These are phyloP conservation scores for Bugulina stolonifera DNA, from an alignment of 2,888 invertebrate genomes.

Conservation along the genomic window DNA sequence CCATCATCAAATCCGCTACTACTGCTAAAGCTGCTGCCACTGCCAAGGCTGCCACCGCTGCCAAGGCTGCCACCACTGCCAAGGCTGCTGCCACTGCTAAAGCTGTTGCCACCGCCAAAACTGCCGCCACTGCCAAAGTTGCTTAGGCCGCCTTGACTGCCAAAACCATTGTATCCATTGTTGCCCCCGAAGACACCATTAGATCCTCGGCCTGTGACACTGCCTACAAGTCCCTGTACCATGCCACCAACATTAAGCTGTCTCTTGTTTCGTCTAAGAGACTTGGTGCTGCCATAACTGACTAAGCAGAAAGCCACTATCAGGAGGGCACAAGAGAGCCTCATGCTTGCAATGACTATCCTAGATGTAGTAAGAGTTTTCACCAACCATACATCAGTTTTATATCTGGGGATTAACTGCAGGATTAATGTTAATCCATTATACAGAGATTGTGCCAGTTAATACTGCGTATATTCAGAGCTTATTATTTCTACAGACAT, in stretches of 20 bases:
- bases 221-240: too few relatives aligned
- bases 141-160: too few relatives aligned
- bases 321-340: background rate
- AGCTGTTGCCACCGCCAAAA: background rate
- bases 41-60: too few relatives aligned
- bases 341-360: background rate
- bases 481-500: background rate
- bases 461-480: background rate
- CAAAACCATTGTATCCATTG: too few relatives aligned
- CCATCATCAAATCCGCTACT: too few relatives aligned
- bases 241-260: too few relatives aligned
- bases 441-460: background rate
- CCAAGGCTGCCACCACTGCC: background rate
- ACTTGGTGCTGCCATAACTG: background rate
- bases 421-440: background rate
- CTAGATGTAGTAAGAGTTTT: background rate
- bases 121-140: too few relatives aligned
- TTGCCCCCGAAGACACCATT: too few relatives aligned
- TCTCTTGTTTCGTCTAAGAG: background rate
- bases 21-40: too few relatives aligned
- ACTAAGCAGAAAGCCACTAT: background rate
- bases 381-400: background rate
- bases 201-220: too few relatives aligned
- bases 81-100: background rate
- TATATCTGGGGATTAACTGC: background rate